A percentile compares a stretch with the other conserved stretches of the same genome.
Evolutionary conservation across 2,888 invertebrate genomes (phyloP).

Genomic region (Philereme transversata): DNA sequence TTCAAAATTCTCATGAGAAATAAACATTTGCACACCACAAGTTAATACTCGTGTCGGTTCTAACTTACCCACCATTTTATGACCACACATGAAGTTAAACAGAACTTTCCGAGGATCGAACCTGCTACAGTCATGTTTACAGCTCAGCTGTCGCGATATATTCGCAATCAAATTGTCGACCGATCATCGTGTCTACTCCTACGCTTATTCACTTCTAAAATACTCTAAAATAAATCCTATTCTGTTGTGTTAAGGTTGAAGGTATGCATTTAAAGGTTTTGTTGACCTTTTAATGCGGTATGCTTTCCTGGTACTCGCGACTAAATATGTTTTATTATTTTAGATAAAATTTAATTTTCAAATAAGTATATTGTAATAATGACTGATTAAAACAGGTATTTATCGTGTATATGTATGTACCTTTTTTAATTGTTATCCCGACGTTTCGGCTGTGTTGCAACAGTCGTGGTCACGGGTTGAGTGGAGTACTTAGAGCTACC

Average conservation of each 20-base stretch:
- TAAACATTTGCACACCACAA: constrained; percentile 12
- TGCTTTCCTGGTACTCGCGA: constrained; percentile 60
- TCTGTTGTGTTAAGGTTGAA: constrained; percentile 19
- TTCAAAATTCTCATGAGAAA: background rate
- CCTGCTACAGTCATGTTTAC: constrained; percentile 65
- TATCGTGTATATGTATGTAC: no score
- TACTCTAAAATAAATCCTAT: constrained; percentile 46
- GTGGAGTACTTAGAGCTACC: no score
- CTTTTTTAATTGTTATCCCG: no score
- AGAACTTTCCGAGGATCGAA: constrained; percentile 67
- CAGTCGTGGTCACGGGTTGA: no score
- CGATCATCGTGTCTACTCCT: constrained; percentile 75
- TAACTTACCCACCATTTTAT: constrained; percentile 53
- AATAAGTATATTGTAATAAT: no score
- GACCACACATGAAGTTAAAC: constrained; percentile 59
- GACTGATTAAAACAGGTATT: no score
- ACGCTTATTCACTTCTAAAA: constrained; percentile 46
- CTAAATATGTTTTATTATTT: no score
- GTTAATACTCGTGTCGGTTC: constrained; percentile 43
- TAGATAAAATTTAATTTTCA: no score
- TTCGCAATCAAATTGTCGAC: constrained; percentile 77
- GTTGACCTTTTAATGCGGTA: constrained; percentile 59
- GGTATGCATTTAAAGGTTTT: constrained; percentile 32
- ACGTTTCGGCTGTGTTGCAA: no score
- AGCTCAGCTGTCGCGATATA: constrained; percentile 67